Evolutionary conservation across 2,888 invertebrate species (phyloP).

Genomic region (Mylabris sibirica): DNA sequence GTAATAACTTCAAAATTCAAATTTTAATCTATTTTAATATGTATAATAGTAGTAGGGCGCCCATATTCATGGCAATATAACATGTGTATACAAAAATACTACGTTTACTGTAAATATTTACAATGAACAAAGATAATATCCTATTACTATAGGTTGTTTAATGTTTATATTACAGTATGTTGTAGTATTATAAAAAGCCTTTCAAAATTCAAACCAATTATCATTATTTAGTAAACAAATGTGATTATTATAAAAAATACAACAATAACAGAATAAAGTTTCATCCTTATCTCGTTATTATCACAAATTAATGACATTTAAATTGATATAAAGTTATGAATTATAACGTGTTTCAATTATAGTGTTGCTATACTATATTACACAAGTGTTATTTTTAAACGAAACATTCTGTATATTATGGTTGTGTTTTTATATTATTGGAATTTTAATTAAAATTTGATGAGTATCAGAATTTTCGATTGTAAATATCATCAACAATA

Average conservation of each 20-base stretch:
- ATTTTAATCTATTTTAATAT: background rate
- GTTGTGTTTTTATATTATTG: background rate
- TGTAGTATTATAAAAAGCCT: background rate
- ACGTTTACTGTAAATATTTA: conserved; percentile 13
- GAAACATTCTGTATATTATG: background rate
- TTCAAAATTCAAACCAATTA: background rate
- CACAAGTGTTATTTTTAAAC: too few species aligned
- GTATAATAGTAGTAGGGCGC: too few species aligned
- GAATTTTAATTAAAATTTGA: conserved; percentile 16
- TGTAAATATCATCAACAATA: background rate
- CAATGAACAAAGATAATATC: conserved; percentile 14
- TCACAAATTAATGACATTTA: too few species aligned
- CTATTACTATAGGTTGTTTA: background rate
- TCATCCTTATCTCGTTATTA: background rate
- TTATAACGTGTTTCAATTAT: too few species aligned
- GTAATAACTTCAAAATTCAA: background rate
- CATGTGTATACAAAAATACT: conserved; percentile 9
- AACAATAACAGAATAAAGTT: conserved; percentile 11
- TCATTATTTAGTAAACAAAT: background rate
- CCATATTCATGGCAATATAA: background rate
- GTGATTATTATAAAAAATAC: background rate
- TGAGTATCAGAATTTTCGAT: conserved; percentile 14
- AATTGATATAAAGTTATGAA: too few species aligned
- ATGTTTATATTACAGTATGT: background rate
- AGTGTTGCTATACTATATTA: background rate